Base-by-base conservation (phyloP, 1,140 invertebrate species). In the Scaptomyza graminum region DNA sequence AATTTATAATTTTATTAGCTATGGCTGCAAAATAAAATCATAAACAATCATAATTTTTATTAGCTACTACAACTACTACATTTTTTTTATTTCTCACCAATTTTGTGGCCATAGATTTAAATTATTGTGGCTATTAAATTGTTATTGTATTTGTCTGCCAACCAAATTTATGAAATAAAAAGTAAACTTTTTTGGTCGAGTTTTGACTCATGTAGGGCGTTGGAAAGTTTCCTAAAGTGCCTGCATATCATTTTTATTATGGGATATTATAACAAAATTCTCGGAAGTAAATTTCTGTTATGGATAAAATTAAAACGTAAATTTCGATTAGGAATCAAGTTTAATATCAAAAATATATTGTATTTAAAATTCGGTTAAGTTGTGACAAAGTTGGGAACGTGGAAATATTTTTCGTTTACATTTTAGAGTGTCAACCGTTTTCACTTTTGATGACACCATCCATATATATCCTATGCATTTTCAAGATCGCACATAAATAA, bases 1-100 rank as follows among this genome's bases (percentile, higher is more conserved):
- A 88, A 88, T 88, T 88, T 88, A 88, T 79, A 69, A 67, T 88
- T 88, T 88, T 88, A 88, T 88, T 89, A 88, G 83, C 83, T 83
- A 88, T 89, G 83, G 84, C 83, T 79, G 79, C 1, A 8, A 76
- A 88, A 76, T 89, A 89, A 88, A 88, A 88, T 89, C 84, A 88
- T 88, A 88, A 88, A 88, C 79, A 89, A 89, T 83, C 79, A 79
- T 87, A 76, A 79, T 76, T 82, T 88, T 88, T 74, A 88, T 87
- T 76, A 79, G 52, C 71, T 50, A 60, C 61, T 74, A 66, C 22
- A 15, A 22, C 65, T 47, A 72, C 22, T 13, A 22, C 60, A 39
- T 72, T 50, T 59, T 67, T 51, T 56, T 46, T 52, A 69, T 76
- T 85, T 79, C 66, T 79, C 76, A 72, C 60, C 66, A 55, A 46